These are phyloP conservation scores for Cassiopea xamachana DNA, from an alignment of 30 jellyfish, hydroid and myxozoan genomes.

Conservation along the genomic window DNA sequence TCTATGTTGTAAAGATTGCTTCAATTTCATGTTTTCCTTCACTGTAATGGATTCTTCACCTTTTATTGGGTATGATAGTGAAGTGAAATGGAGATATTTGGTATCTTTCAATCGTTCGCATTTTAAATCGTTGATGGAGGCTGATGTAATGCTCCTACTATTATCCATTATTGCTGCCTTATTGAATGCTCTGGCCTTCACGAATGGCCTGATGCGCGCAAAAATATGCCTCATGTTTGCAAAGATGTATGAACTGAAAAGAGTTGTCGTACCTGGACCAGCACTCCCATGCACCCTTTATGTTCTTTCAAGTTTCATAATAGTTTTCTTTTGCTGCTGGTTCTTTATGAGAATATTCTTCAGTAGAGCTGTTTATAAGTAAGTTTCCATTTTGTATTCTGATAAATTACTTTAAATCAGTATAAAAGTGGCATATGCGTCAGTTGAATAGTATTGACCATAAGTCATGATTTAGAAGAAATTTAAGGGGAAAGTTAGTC, in stretches of 20 bases:
- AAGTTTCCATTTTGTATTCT: background rate
- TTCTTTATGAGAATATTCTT: background rate
- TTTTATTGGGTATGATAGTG: background rate
- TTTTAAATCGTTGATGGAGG: background rate
- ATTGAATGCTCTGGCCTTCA: background rate
- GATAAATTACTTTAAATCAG: background rate
- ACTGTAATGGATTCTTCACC: background rate
- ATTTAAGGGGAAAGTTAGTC: no score
- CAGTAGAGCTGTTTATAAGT: conserved; percentile 11
- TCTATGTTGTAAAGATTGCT: no score
- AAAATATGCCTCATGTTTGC: conserved; percentile 38
- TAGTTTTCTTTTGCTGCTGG: conserved; percentile 6
- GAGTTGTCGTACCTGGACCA: conserved; percentile 30
- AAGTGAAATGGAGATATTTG: background rate
- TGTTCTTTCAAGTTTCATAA: conserved; percentile 5
- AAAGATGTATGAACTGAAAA: conserved; percentile 30
- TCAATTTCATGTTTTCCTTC: background rate
- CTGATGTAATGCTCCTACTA: background rate
- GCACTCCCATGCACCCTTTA: conserved; percentile 10
- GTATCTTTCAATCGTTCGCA: background rate
- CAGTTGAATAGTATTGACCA: no score
- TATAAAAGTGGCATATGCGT: no score
- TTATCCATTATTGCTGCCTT: conserved; percentile 5
- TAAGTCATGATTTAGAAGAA: no score
- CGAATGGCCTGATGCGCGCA: conserved; percentile 4